Evolutionary conservation across 2,888 invertebrate genomes (phyloP).

Genomic region (Tinea semifulvella): DNA sequence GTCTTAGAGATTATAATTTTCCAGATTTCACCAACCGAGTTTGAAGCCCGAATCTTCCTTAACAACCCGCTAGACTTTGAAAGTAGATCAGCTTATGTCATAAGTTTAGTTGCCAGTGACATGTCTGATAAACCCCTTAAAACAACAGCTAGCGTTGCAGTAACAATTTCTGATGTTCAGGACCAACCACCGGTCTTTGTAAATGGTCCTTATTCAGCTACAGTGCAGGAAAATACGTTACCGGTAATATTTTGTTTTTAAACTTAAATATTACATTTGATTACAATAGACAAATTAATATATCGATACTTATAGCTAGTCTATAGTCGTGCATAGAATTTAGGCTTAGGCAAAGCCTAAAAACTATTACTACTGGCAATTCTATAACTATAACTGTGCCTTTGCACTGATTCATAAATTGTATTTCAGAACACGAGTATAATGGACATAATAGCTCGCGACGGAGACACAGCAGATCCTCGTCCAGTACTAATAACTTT

Average conservation of each 20-base stretch:
- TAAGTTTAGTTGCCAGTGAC: slow-evolving; percentile 74
- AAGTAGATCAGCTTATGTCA: slow-evolving; percentile 74
- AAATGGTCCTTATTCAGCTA: slow-evolving; percentile 82
- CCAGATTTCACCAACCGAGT: slow-evolving; percentile 73
- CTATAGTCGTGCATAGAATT: no score
- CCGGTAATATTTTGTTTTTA: slow-evolving; percentile 57
- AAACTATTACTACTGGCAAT: no score
- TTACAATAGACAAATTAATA: no score
- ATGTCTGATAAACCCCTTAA: slow-evolving; percentile 70
- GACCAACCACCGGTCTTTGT: slow-evolving; percentile 85
- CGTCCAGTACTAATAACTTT: slow-evolving; percentile 72
- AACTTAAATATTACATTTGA: no score
- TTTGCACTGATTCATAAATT: no score
- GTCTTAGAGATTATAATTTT: slow-evolving; percentile 24
- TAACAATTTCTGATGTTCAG: slow-evolving; percentile 80
- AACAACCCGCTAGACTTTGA: slow-evolving; percentile 80
- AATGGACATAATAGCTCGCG: slow-evolving; percentile 77
- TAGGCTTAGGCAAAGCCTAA: no score
- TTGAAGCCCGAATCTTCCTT: slow-evolving; percentile 73
- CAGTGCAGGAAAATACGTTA: slow-evolving; percentile 77
- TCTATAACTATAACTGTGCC: no score
- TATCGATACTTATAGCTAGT: no score
- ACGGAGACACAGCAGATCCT: slow-evolving; percentile 82
- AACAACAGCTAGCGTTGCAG: slow-evolving; percentile 77
- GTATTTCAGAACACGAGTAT: slow-evolving; percentile 67